These are phyloP conservation scores for Aselliscus stoliczkanus DNA, from an alignment of 2,797 vertebrate species.

Conservation along the genomic window DNA sequence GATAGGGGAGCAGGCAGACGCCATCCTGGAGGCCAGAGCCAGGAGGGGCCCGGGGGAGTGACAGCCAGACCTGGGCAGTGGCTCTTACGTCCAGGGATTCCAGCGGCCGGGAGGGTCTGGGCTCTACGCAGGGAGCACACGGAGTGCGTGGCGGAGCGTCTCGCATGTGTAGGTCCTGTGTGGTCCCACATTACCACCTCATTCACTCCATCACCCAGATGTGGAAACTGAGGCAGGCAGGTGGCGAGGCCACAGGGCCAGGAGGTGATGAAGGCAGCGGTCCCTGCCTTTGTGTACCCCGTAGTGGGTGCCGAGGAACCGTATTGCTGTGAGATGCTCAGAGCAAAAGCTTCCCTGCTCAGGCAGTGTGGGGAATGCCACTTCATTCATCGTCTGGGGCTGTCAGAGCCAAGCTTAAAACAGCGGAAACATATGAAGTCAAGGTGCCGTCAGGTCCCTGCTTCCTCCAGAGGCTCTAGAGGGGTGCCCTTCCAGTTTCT, in stretches of 20 bases:
- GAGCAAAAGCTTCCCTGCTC: not conserved
- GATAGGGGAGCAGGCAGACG: not conserved
- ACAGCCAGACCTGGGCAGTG: not conserved
- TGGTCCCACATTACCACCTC: not conserved
- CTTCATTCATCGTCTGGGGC: fast-evolving
- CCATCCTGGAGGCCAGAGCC: not conserved
- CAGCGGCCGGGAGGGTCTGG: not conserved
- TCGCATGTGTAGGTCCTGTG: not conserved
- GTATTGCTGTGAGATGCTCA: too few relatives aligned
- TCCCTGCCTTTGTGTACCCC: not conserved
- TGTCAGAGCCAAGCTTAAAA: not conserved
- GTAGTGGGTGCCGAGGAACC: not conserved
- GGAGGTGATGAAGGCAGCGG: not conserved
- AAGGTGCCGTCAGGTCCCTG: not conserved
- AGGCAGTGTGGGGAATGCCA: too few relatives aligned
- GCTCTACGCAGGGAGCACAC: not conserved
- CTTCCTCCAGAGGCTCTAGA: not conserved
- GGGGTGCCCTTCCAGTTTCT: too few relatives aligned
- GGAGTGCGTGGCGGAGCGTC: not conserved
- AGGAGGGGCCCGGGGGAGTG: not conserved
- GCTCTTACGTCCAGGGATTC: not conserved
- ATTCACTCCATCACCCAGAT: not conserved
- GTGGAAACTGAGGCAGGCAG: not conserved
- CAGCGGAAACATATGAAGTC: not conserved
- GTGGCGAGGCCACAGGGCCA: not conserved